These are phyloP conservation scores for Siniperca obscura DNA, from an alignment of 2,797 vertebrate species.

Conservation along the genomic window DNA sequence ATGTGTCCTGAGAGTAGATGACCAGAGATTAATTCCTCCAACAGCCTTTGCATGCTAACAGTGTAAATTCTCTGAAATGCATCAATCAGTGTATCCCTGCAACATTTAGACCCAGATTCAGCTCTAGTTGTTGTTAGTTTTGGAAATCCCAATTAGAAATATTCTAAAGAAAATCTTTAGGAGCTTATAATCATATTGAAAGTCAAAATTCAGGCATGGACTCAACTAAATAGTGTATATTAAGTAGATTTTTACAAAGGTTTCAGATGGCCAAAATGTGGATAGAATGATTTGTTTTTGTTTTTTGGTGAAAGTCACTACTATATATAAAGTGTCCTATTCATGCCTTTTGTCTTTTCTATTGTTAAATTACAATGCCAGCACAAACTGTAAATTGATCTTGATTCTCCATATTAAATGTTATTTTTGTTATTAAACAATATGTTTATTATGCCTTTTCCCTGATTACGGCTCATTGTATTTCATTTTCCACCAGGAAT, in stretches of 20 bases:
- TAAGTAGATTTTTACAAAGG: constrained; percentile 15
- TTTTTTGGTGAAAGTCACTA: constrained; percentile 31
- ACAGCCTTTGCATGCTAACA: constrained; percentile 55
- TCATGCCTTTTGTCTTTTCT: constrained; percentile 78
- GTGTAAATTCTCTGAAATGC: constrained; percentile 36
- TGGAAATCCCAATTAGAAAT: constrained; percentile 32
- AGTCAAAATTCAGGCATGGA: constrained; percentile 5
- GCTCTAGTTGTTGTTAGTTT: constrained; percentile 25
- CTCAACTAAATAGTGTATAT: background rate
- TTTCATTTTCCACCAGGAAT: constrained; percentile 28
- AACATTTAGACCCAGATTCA: constrained; percentile 25
- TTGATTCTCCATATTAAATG: constrained; percentile 74
- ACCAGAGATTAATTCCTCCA: constrained; percentile 26
- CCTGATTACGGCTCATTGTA: constrained; percentile 5
- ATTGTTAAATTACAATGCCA: constrained; percentile 64
- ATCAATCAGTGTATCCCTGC: constrained; percentile 30
- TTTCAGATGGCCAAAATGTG: constrained; percentile 66
- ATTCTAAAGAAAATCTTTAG: constrained; percentile 16
- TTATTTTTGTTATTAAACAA: constrained; percentile 76
- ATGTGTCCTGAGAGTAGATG: constrained; percentile 17
- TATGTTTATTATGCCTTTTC: constrained; percentile 52
- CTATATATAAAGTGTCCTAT: constrained; percentile 68
- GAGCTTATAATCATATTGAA: constrained; percentile 11
- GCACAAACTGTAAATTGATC: constrained; percentile 72
- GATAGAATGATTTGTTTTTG: background rate